Conservation (phyloP, 2,888 invertebrate species). For the Orthosia gothica region DNA sequence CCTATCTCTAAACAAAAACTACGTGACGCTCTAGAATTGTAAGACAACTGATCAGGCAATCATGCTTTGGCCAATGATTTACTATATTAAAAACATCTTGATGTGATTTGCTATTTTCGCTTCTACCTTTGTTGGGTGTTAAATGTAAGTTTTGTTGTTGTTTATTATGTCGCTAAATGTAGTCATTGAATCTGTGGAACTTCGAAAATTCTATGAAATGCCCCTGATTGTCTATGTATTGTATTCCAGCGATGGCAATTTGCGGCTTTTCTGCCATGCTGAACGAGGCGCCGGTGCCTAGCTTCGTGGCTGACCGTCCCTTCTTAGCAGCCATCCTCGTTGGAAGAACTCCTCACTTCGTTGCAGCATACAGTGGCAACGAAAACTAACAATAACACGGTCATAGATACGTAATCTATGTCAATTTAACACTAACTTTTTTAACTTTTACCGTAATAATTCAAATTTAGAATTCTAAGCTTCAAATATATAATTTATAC, state of each 20-base stretch:
- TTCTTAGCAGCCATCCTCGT: slow-evolving; percentile 78
- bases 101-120: slow-evolving; percentile 11
- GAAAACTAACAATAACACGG: slow-evolving; percentile 19
- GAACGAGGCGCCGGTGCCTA: slow-evolving; percentile 70
- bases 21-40: neutral
- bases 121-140: slow-evolving; percentile 4
- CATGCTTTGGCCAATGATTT: neutral
- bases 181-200: neutral
- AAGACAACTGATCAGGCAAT: neutral
- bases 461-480: too few species aligned
- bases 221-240: slow-evolving; percentile 24
- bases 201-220: neutral
- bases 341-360: slow-evolving; percentile 75
- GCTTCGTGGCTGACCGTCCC: slow-evolving; percentile 81
- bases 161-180: slow-evolving; percentile 12
- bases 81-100: neutral
- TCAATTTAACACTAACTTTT: neutral
- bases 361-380: slow-evolving; percentile 72
- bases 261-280: slow-evolving; percentile 74
- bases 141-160: slow-evolving; percentile 9
- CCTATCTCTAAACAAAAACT: neutral
- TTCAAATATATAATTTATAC: too few species aligned
- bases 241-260: slow-evolving; percentile 80
- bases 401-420: neutral
- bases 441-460: neutral